Evolutionary conservation across 2,888 invertebrate genomes (phyloP), one percentile per base, ranked within the genome.

Genomic region (Scaptodrosophila latifasciaeformis): DNA sequence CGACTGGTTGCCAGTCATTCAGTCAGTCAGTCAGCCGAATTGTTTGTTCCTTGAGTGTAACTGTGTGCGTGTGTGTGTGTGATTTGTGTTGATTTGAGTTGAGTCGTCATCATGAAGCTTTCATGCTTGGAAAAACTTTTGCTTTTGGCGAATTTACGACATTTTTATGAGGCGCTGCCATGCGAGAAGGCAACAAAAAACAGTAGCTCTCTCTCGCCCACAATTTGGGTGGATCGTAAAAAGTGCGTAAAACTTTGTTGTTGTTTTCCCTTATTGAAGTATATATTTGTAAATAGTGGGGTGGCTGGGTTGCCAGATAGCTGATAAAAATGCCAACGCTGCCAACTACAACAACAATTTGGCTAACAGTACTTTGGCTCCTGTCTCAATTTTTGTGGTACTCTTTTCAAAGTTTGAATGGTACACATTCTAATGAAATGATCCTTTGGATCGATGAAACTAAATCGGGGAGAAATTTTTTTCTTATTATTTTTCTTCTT

Each of bases 111-210:
- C 57, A 50, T 49, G 56, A 27, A 51, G 59, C 50, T 65, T 61
- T 49, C 59, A 60, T 58, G 65, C 62, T 55, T 56, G 49, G 55
- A 47, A 57, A 65, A 75, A 78, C 72, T 78, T 75, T 78, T 68
- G 66, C 64, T 65, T n/a, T n/a, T 62, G 44, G 67, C 67, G 76
- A 76, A 78, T 80, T 83, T 83, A 82, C 79, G 82, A 82, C 79
- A 66, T 81, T 82, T 82, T 82, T 82, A 83, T 82, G 75, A 79
- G 68, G 66, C 62, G 61, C 81, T 80, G 81, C 74, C 82, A 82
- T 75, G 82, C 81, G 65, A 72, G 61, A 59, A 61, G 61, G 61
- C 63, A 42, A 21, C 27, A 45, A 45, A 21, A 42, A 19, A 24
- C 4, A 24, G 15, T 17, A 13, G 17, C 37, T 37, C 15, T 15